Evolutionary conservation across 1,140 invertebrate genomes (phyloP).

Genomic region (Drosophila sechellia): DNA sequence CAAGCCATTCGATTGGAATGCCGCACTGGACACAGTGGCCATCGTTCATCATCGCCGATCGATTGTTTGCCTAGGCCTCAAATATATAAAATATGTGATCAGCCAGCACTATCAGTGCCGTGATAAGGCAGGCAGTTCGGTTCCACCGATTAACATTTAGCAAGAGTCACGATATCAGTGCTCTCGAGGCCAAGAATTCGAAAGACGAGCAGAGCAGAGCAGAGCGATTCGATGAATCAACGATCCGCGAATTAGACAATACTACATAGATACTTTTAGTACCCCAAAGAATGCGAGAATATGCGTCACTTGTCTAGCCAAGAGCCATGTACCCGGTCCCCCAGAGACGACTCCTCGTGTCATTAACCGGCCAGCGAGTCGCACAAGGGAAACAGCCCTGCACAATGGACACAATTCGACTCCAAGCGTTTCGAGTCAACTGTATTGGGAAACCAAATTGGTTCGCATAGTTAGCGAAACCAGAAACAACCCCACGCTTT

Average conservation of each 20-base stretch:
- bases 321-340: slow-evolving; percentile 15
- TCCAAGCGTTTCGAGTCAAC: slow-evolving; percentile 1
- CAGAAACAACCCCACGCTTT: not conserved
- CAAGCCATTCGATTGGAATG: slow-evolving; percentile 43
- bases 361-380: slow-evolving; percentile 59
- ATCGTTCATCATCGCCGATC: slow-evolving; percentile 40
- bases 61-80: slow-evolving; percentile 31
- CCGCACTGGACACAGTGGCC: slow-evolving; percentile 18
- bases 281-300: slow-evolving; percentile 60
- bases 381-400: slow-evolving; percentile 12
- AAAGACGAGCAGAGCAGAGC: slow-evolving; percentile 5
- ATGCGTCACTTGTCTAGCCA: slow-evolving; percentile 78
- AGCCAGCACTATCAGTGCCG: slow-evolving; percentile 10
- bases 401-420: slow-evolving; percentile 37
- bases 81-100: not conserved
- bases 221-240: slow-evolving; percentile 28
- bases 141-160: slow-evolving; percentile 13
- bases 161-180: slow-evolving; percentile 9
- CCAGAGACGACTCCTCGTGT: slow-evolving; percentile 43
- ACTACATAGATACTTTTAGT: slow-evolving; percentile 33
- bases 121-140: slow-evolving; percentile 16
- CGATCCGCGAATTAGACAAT: slow-evolving; percentile 28
- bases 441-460: slow-evolving; percentile 1
- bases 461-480: not conserved
- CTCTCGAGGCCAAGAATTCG: slow-evolving; percentile 5